Conservation (phyloP, 2,888 invertebrate species). For the Drosophila infuscata region DNA sequence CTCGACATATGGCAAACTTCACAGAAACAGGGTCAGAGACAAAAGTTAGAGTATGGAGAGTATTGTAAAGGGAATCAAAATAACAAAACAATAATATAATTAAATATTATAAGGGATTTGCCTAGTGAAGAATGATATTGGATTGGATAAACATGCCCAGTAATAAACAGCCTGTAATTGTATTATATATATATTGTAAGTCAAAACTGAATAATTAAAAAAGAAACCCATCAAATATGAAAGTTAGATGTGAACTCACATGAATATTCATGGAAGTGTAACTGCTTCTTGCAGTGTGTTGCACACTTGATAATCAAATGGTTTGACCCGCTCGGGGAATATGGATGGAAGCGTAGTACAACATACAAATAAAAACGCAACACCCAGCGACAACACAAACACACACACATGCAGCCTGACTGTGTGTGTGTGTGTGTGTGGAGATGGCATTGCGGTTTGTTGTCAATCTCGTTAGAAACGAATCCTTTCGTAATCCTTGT, state of each 20-base stretch:
- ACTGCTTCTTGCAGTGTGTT: constrained; percentile 1
- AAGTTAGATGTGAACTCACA: background rate
- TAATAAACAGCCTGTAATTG: background rate
- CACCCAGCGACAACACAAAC: constrained; percentile 44
- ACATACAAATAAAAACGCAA: constrained; percentile 64
- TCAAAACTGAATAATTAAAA: background rate
- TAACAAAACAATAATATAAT: background rate
- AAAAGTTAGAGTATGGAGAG: background rate
- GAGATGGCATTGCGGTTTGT: constrained; percentile 70
- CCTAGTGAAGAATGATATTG: background rate
- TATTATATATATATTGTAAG: background rate
- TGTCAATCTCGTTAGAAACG: constrained; percentile 80
- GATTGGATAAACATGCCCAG: background rate
- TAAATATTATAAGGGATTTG: background rate
- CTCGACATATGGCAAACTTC: background rate
- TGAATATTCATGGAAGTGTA: background rate
- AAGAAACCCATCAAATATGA: background rate
- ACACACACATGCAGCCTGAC: background rate
- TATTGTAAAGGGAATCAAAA: background rate
- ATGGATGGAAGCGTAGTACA: constrained; percentile 19
- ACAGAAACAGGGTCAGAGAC: background rate
- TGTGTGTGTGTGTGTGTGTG: constrained; percentile 27
- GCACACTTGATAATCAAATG: constrained; percentile 15
- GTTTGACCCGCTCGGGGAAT: constrained; percentile 13
- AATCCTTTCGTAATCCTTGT: constrained; percentile 79